These are phyloP conservation scores for Aptenodytes patagonicus DNA, from an alignment of 2,113 vertebrate species.

Conservation along the genomic window DNA sequence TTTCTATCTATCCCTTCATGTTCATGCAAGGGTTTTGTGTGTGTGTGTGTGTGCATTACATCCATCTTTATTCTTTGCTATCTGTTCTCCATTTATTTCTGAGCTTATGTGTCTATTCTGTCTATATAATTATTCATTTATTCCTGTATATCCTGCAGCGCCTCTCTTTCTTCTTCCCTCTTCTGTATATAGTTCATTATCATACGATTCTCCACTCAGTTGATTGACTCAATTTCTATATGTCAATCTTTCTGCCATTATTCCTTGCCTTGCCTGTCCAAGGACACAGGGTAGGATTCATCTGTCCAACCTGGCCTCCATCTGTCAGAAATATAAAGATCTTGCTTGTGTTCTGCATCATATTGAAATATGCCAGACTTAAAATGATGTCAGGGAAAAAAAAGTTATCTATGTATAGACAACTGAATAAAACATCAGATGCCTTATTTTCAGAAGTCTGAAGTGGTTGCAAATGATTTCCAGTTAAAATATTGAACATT, in stretches of 20 bases:
- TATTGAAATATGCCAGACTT: not conserved
- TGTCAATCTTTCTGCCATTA: not conserved
- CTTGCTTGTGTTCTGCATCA: not conserved
- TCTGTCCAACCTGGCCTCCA: too few relatives aligned
- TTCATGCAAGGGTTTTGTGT: not conserved
- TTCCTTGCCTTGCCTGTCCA: not conserved
- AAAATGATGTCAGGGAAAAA: not conserved
- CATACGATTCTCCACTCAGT: not conserved
- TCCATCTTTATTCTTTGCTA: not conserved
- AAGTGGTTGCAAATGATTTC: not conserved
- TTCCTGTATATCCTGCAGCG: not conserved
- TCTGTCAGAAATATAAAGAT: not conserved
- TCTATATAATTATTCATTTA: not conserved
- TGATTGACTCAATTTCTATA: not conserved
- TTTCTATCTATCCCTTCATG: not conserved
- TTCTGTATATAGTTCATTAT: not conserved
- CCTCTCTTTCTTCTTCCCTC: not conserved
- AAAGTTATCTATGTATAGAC: not conserved
- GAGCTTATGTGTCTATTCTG: not conserved
- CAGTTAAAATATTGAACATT: not conserved
- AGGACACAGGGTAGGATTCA: not conserved
- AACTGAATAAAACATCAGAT: not conserved
- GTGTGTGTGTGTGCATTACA: not conserved
- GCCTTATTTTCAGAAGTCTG: not conserved
- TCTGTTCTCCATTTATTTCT: not conserved